Conservation (phyloP, 2,113 vertebrate genomes). For the Amblyopsis rosae region DNA sequence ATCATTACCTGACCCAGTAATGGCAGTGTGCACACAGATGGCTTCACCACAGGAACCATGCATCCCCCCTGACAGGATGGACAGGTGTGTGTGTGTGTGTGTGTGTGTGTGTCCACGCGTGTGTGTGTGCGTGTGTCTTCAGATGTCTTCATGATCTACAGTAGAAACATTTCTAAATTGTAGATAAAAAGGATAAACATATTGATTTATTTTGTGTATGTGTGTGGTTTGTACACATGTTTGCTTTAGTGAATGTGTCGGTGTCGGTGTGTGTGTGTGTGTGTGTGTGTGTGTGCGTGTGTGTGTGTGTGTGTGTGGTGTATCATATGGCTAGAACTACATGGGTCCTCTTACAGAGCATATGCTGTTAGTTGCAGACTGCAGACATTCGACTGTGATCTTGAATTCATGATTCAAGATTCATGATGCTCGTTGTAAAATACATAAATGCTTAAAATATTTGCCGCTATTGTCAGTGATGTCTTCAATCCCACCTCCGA, state of each 20-base stretch:
- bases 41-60: conserved; percentile 66
- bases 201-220: not conserved
- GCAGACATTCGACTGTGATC: not conserved
- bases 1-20: conserved; percentile 26
- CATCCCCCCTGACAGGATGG: conserved; percentile 37
- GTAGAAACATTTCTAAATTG: not conserved
- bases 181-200: not conserved
- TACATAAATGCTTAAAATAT: conserved; percentile 4
- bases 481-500: not conserved
- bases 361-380: not conserved
- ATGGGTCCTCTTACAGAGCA: not conserved
- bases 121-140: conserved; percentile 17
- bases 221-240: conserved; percentile 11
- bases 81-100: conserved; percentile 20
- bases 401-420: too few species aligned
- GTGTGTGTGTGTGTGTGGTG: conserved; percentile 10
- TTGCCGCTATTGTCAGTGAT: conserved; percentile 13
- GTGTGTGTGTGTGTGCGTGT: conserved; percentile 12
- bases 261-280: conserved; percentile 16
- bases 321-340: not conserved
- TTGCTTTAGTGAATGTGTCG: conserved; percentile 7
- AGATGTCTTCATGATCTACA: not conserved
- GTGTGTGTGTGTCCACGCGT: conserved; percentile 29
- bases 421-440: not conserved
- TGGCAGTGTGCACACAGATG: conserved; percentile 68